Evolutionary conservation across 2,797 vertebrate species (phyloP), one percentile per base, ranked within the genome.

Genomic region (Lacerta agilis): DNA sequence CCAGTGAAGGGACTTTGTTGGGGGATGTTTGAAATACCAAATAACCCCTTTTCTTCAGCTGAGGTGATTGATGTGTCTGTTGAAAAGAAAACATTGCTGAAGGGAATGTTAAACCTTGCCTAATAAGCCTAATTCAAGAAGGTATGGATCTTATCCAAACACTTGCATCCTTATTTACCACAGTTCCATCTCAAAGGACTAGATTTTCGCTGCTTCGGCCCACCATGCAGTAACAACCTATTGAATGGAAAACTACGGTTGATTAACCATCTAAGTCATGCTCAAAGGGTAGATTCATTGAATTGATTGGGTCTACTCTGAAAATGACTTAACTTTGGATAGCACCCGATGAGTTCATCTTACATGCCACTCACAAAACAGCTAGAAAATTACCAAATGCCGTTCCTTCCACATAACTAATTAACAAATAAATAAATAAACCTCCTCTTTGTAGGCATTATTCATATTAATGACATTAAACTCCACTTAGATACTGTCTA

Each of bases 401-500:
- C 73, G 8, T 83, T 83, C 11, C 13, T 64, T 67, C n/a, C 33
- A 72, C 66, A 73, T 38, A 45, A 36, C 10, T 36, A 67, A 58
- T 23, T 69, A 71, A 79, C 36, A 79, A 58, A 88, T 20, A 72
- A 67, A 55, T 69, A 82, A 64, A 88, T 33, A 79, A 58, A 23
- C 10, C 36, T 61, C 41, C 27, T 8, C 64, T 79, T 72, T 79
- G 0, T 76, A 45, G 38, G 45, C 66, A 38, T 79, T 78, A 33
- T 86, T 86, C 66, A 75, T 66, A 73, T 8, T 45, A 77, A 89
- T 33, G 49, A 79, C 64, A 43, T 79, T 87, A 73, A 80, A 73
- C 67, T 73, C 41, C 25, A 38, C 49, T 58, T 82, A 29, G 69
- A 17, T 71, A 58, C 17, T 82, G 66, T 72, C 29, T 85, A 43